Evolutionary conservation across 2,888 invertebrate species (phyloP), one percentile per base, ranked within the genome.

Genomic region (Zaprionus bogoriensis): DNA sequence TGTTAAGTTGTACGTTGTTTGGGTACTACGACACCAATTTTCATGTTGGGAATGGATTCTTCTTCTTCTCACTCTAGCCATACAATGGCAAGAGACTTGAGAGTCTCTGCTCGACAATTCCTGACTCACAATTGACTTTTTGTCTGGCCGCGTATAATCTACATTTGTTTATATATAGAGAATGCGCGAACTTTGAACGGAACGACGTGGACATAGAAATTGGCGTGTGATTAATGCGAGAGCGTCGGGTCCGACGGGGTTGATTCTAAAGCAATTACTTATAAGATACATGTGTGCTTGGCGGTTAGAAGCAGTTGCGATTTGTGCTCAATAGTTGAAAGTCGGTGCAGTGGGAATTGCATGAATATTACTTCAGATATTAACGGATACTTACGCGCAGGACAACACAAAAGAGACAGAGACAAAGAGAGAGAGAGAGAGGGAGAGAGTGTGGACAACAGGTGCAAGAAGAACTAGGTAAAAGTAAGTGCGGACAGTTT

Each of bases 101-200:
- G 19, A 39, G 42, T 28, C 41, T 44, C 14, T 38, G 22, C 32
- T 46, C 23, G 22, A 22, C 44, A 51, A 28, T 54, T 61, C 39
- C 85, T 80, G 78, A 80, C 76, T 80, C 79, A 80, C 66, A 64
- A 61, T 74, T 68, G 52, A 45, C 54, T 62, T 57, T 39, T 46
- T 64, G 79, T 85, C 76, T 73, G 65, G 60, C 48, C 52, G 61
- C 51, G 41, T 57, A 73, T 59, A 41, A 20, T 41, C 41, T 78
- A 63, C 62, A 41, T 48, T 25, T 48, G 30, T 60, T 42, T 53
- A 47, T 52, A 63, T 28, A 9, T 14, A 14, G 22, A 36, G 9
- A 39, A 54, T 7, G 41, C 20, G 3, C n/a, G 86, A 75, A 78
- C 86, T 79, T 85, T 85, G 83, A 20, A n/a, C 68, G 14, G 30